Base-by-base conservation (phyloP, 2,113 vertebrate species). In the Quiscalus mexicanus region DNA sequence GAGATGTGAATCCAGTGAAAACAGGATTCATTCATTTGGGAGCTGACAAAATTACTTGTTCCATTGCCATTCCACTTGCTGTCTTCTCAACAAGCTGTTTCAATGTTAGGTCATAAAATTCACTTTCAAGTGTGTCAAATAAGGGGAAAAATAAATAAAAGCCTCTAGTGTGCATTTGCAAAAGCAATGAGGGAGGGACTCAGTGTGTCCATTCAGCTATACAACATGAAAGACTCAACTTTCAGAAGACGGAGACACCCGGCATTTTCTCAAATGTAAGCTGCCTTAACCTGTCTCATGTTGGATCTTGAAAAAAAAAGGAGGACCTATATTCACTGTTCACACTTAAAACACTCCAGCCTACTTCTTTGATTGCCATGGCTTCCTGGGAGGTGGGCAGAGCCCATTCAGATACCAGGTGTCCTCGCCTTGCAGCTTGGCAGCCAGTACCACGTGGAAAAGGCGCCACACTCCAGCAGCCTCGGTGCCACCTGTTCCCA, bases 11-110 rank as follows among this genome's bases (percentile, higher is more conserved):
- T 67, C 50, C 69, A 77, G 56, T 87, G 76, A 89, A 96, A 93
- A 91, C 39, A 71, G 83, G 77, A 92, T 93, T 95, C 76, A 84
- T 91, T 92, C 86, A 93, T 95, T 82, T 93, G 60, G 56, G 80
- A 96, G 52, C 60, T 71, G 65, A 78, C 39, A 93, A 96, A 95
- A 96, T 83, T 89, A 84, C 76, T 90, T 90, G 76, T 94, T 86
- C 37, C 62, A 71, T 45, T 6, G 3, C 65, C 73, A 42, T 94
- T 94, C 65, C 25, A 27, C 18, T 58, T 3, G 4, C 44, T 49
- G 37, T 84, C 79, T 94, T 95, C 65, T 78, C 88, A 86, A 85
- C 27, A 95, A 95, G 71, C 60, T 90, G 80, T 92, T 96, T 47
- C 44, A 70, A 53, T 42, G 55, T 81, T 41, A 86, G 68, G 68